Percentiles rank a stretch among this genome's conserved stretches.
Evolutionary conservation across 2,888 invertebrate genomes (phyloP).

Genomic region (Harpalus rufipes): DNA sequence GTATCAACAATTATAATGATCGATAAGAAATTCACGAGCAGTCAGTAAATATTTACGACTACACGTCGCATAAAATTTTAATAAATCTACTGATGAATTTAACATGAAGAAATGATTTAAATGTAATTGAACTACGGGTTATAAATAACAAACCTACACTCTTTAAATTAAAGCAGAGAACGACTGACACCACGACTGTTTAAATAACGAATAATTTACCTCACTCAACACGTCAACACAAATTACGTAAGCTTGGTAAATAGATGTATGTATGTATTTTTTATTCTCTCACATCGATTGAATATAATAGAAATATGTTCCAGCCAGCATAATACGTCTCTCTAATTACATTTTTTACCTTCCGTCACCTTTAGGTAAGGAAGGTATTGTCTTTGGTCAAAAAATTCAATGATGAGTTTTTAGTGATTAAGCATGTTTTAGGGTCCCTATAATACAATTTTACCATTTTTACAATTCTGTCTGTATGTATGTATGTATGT

Average conservation of each 20-base stretch:
- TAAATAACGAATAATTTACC: conserved; percentile 29
- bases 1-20: too few relatives aligned
- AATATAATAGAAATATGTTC: too few relatives aligned
- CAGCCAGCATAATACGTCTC: too few relatives aligned
- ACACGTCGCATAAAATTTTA: conserved; percentile 13
- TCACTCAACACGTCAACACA: not conserved
- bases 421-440: too few relatives aligned
- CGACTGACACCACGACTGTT: conserved; percentile 13
- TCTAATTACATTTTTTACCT: too few relatives aligned
- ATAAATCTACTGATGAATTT: conserved; percentile 41
- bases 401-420: too few relatives aligned
- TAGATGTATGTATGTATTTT: too few relatives aligned
- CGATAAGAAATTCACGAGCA: not conserved
- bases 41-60: conserved; percentile 39
- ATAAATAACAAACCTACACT: not conserved
- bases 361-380: too few relatives aligned
- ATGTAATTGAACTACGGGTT: conserved; percentile 29
- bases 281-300: not conserved
- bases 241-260: not conserved
- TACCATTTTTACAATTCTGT: too few relatives aligned
- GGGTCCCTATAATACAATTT: too few relatives aligned
- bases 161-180: conserved; percentile 26
- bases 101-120: conserved; percentile 41
- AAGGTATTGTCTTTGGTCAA: too few relatives aligned
- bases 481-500: too few relatives aligned